phyloP scores from a whole-genome alignment of 2,888 invertebrate species.

The Harpalus rubripes region DNA sequence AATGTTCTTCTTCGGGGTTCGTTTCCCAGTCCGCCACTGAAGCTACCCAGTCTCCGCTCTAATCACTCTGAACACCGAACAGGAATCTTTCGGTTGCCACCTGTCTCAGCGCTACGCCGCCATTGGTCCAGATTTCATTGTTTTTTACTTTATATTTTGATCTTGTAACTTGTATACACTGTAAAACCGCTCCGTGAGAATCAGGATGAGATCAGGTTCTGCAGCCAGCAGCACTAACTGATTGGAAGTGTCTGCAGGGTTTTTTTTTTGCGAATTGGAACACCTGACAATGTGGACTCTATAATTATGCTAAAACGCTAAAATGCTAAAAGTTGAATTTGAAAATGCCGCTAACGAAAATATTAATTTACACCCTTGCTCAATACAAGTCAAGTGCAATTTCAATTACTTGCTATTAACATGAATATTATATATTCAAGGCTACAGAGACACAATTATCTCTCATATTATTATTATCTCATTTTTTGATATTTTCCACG shows the following conservation, averaged over 20 bases:
- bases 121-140: constrained; percentile 76
- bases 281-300: constrained; percentile 28
- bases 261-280: constrained; percentile 27
- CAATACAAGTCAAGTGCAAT: constrained; percentile 34
- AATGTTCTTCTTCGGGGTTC: not conserved
- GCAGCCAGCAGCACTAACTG: not conserved
- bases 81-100: constrained; percentile 76
- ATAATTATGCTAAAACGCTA: constrained; percentile 24
- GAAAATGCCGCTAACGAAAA: constrained; percentile 41
- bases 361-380: constrained; percentile 25
- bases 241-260: constrained; percentile 24
- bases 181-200: constrained; percentile 66
- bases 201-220: constrained; percentile 26
- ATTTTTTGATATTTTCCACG: too few relatives aligned
- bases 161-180: constrained; percentile 70
- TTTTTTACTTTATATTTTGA: constrained; percentile 72
- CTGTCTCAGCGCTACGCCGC: constrained; percentile 75
- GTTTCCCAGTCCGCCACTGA: not conserved
- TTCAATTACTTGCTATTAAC: constrained; percentile 12
- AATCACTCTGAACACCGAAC: constrained; percentile 75
- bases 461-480: not conserved
- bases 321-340: constrained; percentile 7
- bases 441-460: constrained; percentile 3
- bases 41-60: constrained; percentile 70
- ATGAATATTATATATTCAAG: constrained; percentile 20